These are phyloP conservation scores for Rallus crepitans DNA, from an alignment of 2,797 vertebrate genomes.

Conservation along the genomic window DNA sequence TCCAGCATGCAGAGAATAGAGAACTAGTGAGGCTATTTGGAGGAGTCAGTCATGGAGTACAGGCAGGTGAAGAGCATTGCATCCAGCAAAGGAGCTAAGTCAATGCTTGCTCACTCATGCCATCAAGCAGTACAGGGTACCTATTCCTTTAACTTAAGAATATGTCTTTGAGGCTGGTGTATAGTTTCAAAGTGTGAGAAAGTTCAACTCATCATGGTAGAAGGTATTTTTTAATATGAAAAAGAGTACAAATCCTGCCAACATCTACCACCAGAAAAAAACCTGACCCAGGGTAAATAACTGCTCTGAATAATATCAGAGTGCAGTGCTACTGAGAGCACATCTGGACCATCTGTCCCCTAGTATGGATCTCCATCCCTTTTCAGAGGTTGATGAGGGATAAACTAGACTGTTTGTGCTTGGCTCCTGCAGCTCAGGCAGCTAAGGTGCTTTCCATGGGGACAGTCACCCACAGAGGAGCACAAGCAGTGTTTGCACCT, in stretches of 20 bases:
- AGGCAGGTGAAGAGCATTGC: background rate
- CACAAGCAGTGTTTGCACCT: background rate
- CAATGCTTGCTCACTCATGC: background rate
- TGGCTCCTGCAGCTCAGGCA: background rate
- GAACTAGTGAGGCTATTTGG: background rate
- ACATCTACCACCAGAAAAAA: background rate
- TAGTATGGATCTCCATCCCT: background rate
- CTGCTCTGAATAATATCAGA: background rate
- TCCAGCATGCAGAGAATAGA: background rate
- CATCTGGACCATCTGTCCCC: background rate
- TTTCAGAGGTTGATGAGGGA: background rate
- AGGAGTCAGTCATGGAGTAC: background rate
- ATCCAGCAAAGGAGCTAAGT: background rate
- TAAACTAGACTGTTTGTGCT: background rate
- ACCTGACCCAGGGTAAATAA: background rate
- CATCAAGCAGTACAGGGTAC: background rate
- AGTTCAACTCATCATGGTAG: background rate
- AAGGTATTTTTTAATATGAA: background rate
- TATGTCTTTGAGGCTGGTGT: background rate
- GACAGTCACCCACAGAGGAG: fast-evolving
- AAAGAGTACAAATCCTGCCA: background rate
- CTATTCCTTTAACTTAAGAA: background rate
- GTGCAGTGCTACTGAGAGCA: background rate
- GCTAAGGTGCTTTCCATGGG: background rate
- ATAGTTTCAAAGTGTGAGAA: background rate